Evolutionary conservation across 2,797 vertebrate genomes (phyloP).

Genomic region (Bradypodion ventrale): DNA sequence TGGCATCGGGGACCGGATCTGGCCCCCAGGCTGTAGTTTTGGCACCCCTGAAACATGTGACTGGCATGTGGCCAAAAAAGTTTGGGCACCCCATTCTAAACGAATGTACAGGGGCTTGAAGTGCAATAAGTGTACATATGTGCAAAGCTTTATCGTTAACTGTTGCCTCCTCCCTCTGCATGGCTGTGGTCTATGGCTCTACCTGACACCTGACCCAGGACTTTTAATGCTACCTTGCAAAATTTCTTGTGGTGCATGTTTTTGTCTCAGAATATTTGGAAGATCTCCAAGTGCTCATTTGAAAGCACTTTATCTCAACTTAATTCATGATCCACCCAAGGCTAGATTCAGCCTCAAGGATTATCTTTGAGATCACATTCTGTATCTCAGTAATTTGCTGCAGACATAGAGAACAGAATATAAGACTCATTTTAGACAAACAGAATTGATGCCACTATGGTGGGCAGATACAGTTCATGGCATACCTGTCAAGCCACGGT

Average conservation of each 20-base stretch:
- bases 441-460: neutral
- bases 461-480: neutral
- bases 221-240: neutral
- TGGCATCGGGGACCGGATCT: no score
- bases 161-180: neutral
- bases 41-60: no score
- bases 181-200: neutral
- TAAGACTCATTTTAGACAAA: neutral
- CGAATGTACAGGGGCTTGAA: neutral
- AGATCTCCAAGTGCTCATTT: constrained; percentile 3
- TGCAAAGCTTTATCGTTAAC: neutral
- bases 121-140: no score
- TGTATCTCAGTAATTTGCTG: neutral
- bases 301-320: neutral
- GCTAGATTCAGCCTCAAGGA: constrained; percentile 1
- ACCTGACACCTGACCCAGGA: no score
- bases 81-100: no score
- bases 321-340: constrained; percentile 3
- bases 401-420: neutral
- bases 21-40: no score
- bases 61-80: no score
- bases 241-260: neutral
- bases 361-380: neutral
- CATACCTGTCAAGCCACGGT: no score
- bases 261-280: neutral